Conservation (phyloP, 2,888 invertebrate genomes). For the Pecten maximus region DNA sequence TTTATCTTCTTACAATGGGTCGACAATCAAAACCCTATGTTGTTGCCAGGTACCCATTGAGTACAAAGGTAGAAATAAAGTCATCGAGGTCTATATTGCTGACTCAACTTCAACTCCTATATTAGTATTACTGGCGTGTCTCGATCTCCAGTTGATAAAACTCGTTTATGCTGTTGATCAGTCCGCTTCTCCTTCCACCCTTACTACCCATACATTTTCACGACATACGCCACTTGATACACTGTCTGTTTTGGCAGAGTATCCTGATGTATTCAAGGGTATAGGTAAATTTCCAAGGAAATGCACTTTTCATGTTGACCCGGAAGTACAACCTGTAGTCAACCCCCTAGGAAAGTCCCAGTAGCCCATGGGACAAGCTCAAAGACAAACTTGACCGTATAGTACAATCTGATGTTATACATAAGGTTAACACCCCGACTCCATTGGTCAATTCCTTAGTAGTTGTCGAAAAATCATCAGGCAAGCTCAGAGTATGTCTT, state of each 20-base stretch:
- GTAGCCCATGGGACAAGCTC: neutral
- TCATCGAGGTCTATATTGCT: neutral
- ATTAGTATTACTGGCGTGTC: slow-evolving; percentile 16
- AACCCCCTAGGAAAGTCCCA: neutral
- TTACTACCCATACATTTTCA: too few relatives aligned
- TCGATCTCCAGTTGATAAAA: slow-evolving; percentile 23
- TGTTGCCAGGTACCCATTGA: neutral
- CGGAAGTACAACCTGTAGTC: neutral
- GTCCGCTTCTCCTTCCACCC: too few relatives aligned
- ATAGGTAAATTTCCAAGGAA: neutral
- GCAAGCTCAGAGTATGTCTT: neutral
- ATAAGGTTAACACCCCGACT: too few relatives aligned
- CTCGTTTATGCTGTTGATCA: slow-evolving; percentile 15
- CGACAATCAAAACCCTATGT: neutral
- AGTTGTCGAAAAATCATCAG: too few relatives aligned
- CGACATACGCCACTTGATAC: too few relatives aligned
- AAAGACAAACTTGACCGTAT: too few relatives aligned
- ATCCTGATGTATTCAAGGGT: neutral
- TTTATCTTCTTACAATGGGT: neutral
- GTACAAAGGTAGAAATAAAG: neutral
- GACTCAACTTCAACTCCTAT: neutral
- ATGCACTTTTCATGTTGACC: neutral
- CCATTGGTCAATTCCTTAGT: too few relatives aligned
- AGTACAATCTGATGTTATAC: too few relatives aligned
- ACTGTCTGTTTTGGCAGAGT: neutral